Base-by-base conservation (phyloP, 2,888 invertebrate genomes). In the Nemotelus pantherinus region DNA sequence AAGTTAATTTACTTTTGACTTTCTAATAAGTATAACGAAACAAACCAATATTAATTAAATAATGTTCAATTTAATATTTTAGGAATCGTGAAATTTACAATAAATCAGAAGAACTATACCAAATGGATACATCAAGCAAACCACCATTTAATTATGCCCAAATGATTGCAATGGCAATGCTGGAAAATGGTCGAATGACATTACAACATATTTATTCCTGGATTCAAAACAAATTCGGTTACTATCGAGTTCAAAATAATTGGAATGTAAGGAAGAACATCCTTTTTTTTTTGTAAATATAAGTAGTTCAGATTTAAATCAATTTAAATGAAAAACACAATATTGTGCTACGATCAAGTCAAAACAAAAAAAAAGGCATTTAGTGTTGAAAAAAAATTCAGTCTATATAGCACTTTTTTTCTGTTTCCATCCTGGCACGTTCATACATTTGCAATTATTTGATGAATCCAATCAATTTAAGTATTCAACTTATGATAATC, bases 121-220 rank as follows among this genome's bases (percentile, higher is more conserved):
- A 83, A 80, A 84, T 82, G 0, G 83, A 86, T 78, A 80, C 84
- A 2, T 81, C 81, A 2, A 84, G 85, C n/a, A 87, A 87, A 67
- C 87, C 87, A 0, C 86, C 87, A 0, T 87, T 87, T 75, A 87
- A 87, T 77, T 87, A 87, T 78, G 86, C 87, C 0, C 86, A 87
- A 80, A 87, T 87, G 2, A 87, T 87, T 63, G 87, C 86, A 2
- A 87, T 87, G 87, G 87, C 86, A 6, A 86, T 87, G 85, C 78
- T 87, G 6, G 86, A 87, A 72, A 85, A 85, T 72, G 87, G 87
- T 2, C 81, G 85, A 2, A 84, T 86, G 71, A 87, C 87, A 1
- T 81, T 87, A 2, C 86, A 87, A 71, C 85, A 87, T 78, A 86
- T 87, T 64, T 87, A 87, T 77, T 80, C 85, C 3, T 87, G 87